Base-by-base conservation (phyloP, 1,140 invertebrate genomes). In the Cecropterus lyciades region DNA sequence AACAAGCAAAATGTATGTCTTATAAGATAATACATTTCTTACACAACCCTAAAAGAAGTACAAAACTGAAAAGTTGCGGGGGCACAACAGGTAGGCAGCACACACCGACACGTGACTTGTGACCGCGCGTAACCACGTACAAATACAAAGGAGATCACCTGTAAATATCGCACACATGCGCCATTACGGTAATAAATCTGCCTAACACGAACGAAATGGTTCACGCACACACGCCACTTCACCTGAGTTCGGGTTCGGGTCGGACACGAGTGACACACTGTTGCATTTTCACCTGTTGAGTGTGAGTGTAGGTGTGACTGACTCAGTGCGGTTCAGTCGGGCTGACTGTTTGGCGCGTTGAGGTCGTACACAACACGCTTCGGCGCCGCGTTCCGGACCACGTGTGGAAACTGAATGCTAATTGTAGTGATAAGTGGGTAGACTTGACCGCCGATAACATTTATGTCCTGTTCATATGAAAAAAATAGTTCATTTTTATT, bases 211-310 rank as follows among this genome's bases (percentile, higher is more conserved):
- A 76, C 81, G 82, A 88, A 88, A 87, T 91, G 75, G 88, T 89
- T 55, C 85, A 91, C 87, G 43, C 88, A 85, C 82, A 88, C 85
- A 79, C 20, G 56, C 11, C 30, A 24, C 49, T 70, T 80, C 80
- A 81, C 81, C 84, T 80, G 80, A 77, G 81, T 84, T 83, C 74
- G 63, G 73, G 75, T 51, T 56, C 71, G 60, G 84, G 84, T 86
- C 82, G 82, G 55, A 63, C 76, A 69, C 77, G 77, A 81, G 83
- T 82, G 78, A 85, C 83, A 83, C 85, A 88, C 85, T 80, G 80
- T 80, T 80, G 83, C 84, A 82, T 87, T 89, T 88, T 91, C 88
- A 91, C 86, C 88, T 91, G 88, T 87, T 81, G 79, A 79, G 72
- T 78, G 83, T 75, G 83, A 73, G 78, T 87, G 85, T 83, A 75